phyloP scores from a whole-genome alignment of 2,888 invertebrate genomes.

The Cephus rjabovi region DNA sequence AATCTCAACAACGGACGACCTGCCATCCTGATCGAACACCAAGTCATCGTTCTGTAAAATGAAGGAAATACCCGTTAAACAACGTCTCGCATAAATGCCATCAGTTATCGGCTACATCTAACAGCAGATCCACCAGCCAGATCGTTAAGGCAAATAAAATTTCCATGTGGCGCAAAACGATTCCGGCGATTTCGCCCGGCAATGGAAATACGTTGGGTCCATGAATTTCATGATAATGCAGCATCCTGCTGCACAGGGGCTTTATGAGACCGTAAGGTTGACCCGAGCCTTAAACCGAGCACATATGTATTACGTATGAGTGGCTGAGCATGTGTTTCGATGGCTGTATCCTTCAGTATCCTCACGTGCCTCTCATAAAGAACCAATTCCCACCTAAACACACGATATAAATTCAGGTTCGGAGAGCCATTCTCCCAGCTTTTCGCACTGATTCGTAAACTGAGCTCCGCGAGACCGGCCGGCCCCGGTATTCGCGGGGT shows the following conservation, averaged over 20 bases:
- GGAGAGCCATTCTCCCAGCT: slow-evolving; percentile 50
- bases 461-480: slow-evolving; percentile 13
- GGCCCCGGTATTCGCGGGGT: neutral
- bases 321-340: slow-evolving; percentile 13
- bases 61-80: neutral
- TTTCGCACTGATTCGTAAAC: slow-evolving; percentile 42
- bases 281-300: slow-evolving; percentile 1
- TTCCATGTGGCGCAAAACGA: neutral
- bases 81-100: neutral
- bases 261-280: neutral
- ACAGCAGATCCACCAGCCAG: neutral
- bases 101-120: neutral
- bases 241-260: slow-evolving; percentile 1
- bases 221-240: neutral
- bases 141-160: neutral
- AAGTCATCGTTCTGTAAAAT: slow-evolving; percentile 57
- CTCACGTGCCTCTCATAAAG: slow-evolving; percentile 64
- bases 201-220: neutral
- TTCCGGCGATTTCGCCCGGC: neutral
- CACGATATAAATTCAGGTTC: slow-evolving; percentile 66
- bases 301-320: slow-evolving; percentile 6
- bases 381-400: slow-evolving; percentile 65
- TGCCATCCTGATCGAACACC: slow-evolving; percentile 56
- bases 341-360: slow-evolving; percentile 43
- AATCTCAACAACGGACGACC: slow-evolving; percentile 32